Evolutionary conservation across 2,113 vertebrate species (phyloP).

Genomic region (Lepisosteus oculatus): DNA sequence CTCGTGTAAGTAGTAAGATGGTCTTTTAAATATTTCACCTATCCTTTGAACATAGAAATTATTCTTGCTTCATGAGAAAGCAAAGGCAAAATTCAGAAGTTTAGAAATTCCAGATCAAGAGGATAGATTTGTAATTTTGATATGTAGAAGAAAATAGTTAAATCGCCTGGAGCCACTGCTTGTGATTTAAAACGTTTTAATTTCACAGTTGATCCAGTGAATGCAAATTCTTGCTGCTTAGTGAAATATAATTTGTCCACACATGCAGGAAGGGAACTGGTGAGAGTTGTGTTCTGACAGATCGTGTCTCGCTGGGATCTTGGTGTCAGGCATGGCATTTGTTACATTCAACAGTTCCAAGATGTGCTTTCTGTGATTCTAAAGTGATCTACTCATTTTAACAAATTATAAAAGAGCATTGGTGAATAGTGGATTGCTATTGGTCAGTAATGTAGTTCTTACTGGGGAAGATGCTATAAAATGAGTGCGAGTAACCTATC

Average conservation of each 20-base stretch:
- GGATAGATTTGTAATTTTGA: too few relatives aligned
- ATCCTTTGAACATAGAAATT: too few relatives aligned
- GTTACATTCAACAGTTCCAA: background rate
- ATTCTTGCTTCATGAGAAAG: too few relatives aligned
- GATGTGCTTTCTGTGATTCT: background rate
- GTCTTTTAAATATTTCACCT: too few relatives aligned
- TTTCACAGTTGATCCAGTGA: background rate
- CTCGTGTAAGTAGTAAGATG: too few relatives aligned
- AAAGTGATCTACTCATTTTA: background rate
- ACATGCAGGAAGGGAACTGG: background rate
- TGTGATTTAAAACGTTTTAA: too few relatives aligned
- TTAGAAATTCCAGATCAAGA: too few relatives aligned
- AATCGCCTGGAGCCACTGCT: too few relatives aligned
- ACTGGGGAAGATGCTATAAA: background rate
- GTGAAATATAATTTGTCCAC: background rate
- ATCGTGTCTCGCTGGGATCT: background rate
- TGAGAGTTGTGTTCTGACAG: conserved; percentile 2
- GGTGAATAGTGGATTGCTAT: background rate
- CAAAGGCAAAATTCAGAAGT: too few relatives aligned
- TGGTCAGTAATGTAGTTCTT: background rate
- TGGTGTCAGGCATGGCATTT: background rate
- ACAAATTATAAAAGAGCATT: background rate
- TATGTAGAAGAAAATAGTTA: too few relatives aligned
- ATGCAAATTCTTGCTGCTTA: background rate
- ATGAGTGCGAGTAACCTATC: background rate